Percentiles rank a stretch among this genome's conserved stretches.
phyloP scores from a whole-genome alignment of 23 tunicate genomes.

The Styela clava region DNA sequence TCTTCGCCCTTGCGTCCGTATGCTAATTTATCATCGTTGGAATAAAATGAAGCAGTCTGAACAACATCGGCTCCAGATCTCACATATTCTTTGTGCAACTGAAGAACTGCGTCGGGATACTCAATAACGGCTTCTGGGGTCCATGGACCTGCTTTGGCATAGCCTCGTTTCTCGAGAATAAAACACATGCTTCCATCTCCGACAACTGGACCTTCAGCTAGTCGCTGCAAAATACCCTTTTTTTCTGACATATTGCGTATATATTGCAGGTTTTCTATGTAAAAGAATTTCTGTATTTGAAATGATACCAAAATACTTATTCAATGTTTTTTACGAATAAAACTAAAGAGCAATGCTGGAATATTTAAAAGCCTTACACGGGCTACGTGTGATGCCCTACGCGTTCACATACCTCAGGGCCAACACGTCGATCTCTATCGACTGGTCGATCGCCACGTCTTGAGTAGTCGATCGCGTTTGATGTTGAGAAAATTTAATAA shows the following conservation, averaged over 20 bases:
- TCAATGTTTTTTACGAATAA: too few species aligned
- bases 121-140: slow-evolving; percentile 36
- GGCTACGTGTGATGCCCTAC: too few species aligned
- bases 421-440: too few species aligned
- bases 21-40: slow-evolving; percentile 32
- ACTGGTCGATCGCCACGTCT: too few species aligned
- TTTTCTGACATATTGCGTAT: neutral
- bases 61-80: slow-evolving; percentile 30
- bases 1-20: slow-evolving; percentile 4
- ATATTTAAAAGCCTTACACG: too few species aligned
- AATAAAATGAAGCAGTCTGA: slow-evolving; percentile 26
- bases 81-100: slow-evolving; percentile 7
- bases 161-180: slow-evolving; percentile 26
- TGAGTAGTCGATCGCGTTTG: too few species aligned
- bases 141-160: slow-evolving; percentile 33
- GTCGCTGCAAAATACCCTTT: slow-evolving; percentile 44
- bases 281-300: too few species aligned
- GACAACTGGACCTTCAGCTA: slow-evolving; percentile 35
- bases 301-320: too few species aligned
- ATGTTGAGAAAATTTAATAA: too few species aligned
- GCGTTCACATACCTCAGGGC: too few species aligned
- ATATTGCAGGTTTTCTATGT: too few species aligned
- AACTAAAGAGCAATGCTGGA: too few species aligned
- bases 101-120: slow-evolving; percentile 26
- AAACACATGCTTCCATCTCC: slow-evolving; percentile 32